These are phyloP conservation scores for Mobula birostris DNA, from an alignment of 2,113 vertebrate species.

Conservation along the genomic window DNA sequence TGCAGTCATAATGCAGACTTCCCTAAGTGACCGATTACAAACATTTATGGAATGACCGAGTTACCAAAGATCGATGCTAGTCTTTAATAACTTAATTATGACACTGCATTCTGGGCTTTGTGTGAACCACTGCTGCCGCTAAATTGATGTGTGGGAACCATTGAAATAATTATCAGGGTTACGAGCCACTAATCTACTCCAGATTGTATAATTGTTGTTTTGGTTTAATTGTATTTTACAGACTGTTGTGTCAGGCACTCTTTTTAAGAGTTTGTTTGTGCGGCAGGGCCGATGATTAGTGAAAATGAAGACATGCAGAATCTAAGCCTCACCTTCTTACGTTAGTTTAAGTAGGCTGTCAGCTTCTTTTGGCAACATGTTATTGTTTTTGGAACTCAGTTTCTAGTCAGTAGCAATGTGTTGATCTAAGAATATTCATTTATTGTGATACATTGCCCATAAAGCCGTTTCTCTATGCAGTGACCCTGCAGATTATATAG, in stretches of 20 bases:
- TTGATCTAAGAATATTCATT: not conserved
- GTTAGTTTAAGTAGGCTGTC: not conserved
- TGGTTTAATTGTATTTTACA: not conserved
- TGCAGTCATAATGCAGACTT: not conserved
- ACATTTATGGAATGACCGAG: not conserved
- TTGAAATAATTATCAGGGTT: not conserved
- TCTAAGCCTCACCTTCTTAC: not conserved
- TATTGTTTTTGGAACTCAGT: not conserved
- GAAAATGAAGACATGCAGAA: not conserved
- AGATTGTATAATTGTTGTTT: not conserved
- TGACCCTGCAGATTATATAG: not conserved
- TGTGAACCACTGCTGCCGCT: not conserved
- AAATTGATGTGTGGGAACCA: not conserved
- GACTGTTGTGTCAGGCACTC: not conserved
- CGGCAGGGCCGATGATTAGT: not conserved
- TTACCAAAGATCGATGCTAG: not conserved
- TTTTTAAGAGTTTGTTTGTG: not conserved
- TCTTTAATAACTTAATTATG: not conserved
- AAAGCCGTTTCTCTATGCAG: not conserved
- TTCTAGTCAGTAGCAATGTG: not conserved
- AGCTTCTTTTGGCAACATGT: not conserved
- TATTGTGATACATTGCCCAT: not conserved
- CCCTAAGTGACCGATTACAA: not conserved
- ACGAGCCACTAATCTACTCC: not conserved
- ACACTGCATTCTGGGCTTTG: not conserved